These are phyloP conservation scores for Osmerus mordax DNA, from an alignment of 2,113 vertebrate genomes.

Conservation along the genomic window DNA sequence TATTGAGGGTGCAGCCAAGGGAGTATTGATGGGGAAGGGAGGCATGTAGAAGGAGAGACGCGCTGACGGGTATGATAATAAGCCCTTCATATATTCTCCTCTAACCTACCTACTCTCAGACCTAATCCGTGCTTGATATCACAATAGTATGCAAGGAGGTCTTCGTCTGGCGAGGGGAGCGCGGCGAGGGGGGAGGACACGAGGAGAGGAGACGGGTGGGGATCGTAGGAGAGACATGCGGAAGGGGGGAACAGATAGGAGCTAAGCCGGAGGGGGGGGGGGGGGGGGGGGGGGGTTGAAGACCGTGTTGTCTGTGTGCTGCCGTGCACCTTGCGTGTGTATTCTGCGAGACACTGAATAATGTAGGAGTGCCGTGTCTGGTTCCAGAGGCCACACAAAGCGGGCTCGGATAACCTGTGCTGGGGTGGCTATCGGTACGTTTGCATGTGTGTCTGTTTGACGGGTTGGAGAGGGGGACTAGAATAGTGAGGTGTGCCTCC, in stretches of 20 bases:
- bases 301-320: slow-evolving; percentile 13
- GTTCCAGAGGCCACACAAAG: slow-evolving; percentile 34
- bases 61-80: too few relatives aligned
- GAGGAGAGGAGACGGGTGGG: slow-evolving; percentile 14
- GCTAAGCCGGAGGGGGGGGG: not conserved
- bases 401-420: slow-evolving; percentile 48
- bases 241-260: not conserved
- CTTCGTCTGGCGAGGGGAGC: not conserved
- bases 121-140: too few relatives aligned
- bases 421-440: slow-evolving; percentile 44
- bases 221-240: not conserved
- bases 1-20: not conserved
- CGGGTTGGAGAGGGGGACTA: slow-evolving; percentile 23
- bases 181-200: slow-evolving; percentile 1
- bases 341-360: slow-evolving; percentile 55
- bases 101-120: too few relatives aligned
- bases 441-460: not conserved
- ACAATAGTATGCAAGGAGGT: too few relatives aligned
- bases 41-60: not conserved
- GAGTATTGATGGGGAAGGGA: slow-evolving; percentile 9
- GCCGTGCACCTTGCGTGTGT: slow-evolving; percentile 33
- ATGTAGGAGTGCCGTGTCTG: slow-evolving; percentile 56
- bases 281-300: not conserved
- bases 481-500: slow-evolving; percentile 43
- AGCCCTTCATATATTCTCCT: too few relatives aligned